A percentile compares a stretch with the other conserved stretches of the same genome.
Conservation (phyloP, 92 coral and sea anemone genomes). For the Zoanthus sansibaricus region DNA sequence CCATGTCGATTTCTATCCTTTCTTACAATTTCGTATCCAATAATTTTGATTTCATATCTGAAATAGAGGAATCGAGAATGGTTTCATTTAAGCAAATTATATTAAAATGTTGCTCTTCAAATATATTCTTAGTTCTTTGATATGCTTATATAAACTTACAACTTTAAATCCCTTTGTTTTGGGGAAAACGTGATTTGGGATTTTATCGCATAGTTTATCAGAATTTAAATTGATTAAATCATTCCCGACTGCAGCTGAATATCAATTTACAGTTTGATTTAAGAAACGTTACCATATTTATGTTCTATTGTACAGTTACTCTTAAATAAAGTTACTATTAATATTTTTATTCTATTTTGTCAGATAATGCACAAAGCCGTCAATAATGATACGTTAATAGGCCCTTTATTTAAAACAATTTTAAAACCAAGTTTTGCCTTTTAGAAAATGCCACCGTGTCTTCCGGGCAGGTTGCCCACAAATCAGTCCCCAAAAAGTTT, state of each 20-base stretch:
- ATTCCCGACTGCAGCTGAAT: too few species aligned
- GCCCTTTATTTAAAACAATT: too few species aligned
- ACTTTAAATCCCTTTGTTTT: slow-evolving; percentile 37
- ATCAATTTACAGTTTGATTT: too few species aligned
- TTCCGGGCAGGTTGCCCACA: too few species aligned
- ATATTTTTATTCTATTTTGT: too few species aligned
- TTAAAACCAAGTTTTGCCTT: too few species aligned
- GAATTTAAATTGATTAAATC: slow-evolving; percentile 27
- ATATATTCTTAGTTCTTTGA: slow-evolving; percentile 48
- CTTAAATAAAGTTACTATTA: too few species aligned
- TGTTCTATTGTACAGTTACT: too few species aligned
- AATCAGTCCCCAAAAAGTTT: too few species aligned
- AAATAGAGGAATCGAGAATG: slow-evolving; percentile 36
- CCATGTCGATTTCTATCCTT: slow-evolving; percentile 55
- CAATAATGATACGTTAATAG: too few species aligned
- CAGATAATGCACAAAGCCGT: too few species aligned
- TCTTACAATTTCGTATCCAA: slow-evolving; percentile 1
- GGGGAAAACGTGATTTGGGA: slow-evolving; percentile 31
- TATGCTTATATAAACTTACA: slow-evolving; percentile 46
- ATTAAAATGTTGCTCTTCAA: slow-evolving; percentile 32
- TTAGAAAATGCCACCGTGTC: too few species aligned
- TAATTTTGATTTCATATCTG: slow-evolving; percentile 32
- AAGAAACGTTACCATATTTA: not conserved
- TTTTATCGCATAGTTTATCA: slow-evolving; percentile 6
- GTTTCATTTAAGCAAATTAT: slow-evolving; percentile 35